Base-by-base conservation (phyloP, 2,797 vertebrate genomes). In the Psittacula derbiana region DNA sequence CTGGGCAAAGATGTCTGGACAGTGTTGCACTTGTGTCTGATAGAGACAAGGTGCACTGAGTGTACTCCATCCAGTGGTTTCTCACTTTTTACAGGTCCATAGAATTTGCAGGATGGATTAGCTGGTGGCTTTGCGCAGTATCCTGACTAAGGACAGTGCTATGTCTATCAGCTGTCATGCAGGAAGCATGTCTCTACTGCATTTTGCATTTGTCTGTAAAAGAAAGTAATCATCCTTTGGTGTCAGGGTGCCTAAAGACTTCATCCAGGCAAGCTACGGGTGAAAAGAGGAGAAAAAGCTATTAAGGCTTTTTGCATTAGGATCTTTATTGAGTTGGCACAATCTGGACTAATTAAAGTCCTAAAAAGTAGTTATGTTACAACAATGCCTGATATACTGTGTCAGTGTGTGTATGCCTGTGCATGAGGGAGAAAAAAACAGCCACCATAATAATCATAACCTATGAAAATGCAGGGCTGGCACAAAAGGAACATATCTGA, bases 1-100 rank as follows among this genome's bases (percentile, higher is more conserved):
- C 23, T 33, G 24, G 20, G 8, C 52, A 64, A 78, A 43, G 33
- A 28, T 31, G 7, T 9, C 38, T 49, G 33, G n/a, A 16, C 24
- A 65, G 13, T 31, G 7, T 12, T 60, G 16, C 19, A 13, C 5
- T 55, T 38, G 43, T 52, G 49, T 65, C 46, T 86, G 80, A 40
- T 19, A 57, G 52, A 76, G 10, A 52, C 10, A 23, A 60, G 9
- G 16, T 11, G 30, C 49, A 60, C 19, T 0, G 0, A 13, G 13
- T 0, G 1, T 62, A 30, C 46, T 28, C 58, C 24, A 11, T 44
- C 43, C 33, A 40, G 21, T 0, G 1, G 3, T 33, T 81, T 83
- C 36, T 60, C 46, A 41, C 19, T 44, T 75, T 65, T 78, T 72
- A 25, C 24, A 66, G 3, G 11, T 12, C 5, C 21, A 16, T 3